Conservation (phyloP, 2,888 invertebrate genomes). For the Acleris laterana region DNA sequence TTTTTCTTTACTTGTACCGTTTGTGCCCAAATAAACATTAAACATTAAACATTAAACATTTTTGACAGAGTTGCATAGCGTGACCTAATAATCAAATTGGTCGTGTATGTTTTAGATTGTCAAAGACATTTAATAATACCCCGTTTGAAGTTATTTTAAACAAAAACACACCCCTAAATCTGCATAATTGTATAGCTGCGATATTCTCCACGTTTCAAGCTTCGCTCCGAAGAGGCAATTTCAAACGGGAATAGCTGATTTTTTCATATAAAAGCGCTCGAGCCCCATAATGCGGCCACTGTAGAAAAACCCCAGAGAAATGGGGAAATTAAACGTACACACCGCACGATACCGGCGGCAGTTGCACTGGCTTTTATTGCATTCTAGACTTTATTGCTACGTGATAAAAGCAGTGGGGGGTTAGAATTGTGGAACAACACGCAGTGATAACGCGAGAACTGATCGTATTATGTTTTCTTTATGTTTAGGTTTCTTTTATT, state of each 20-base stretch:
- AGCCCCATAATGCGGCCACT: conserved; percentile 53
- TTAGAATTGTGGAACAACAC: conserved; percentile 15
- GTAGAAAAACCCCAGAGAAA: conserved; percentile 55
- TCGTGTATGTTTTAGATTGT: too few relatives aligned
- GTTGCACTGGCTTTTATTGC: conserved; percentile 22
- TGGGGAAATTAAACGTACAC: conserved; percentile 55
- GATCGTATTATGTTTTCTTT: conserved; percentile 13
- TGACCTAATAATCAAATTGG: too few relatives aligned
- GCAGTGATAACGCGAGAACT: conserved; percentile 11
- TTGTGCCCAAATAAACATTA: too few relatives aligned
- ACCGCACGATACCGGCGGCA: conserved; percentile 14
- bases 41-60: too few relatives aligned
- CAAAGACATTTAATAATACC: too few relatives aligned
- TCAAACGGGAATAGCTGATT: conserved; percentile 61
- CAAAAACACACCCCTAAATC: background rate
- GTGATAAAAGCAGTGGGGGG: conserved; percentile 6
- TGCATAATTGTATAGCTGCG: conserved; percentile 44
- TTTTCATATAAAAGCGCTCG: conserved; percentile 62
- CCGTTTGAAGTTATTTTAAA: too few relatives aligned
- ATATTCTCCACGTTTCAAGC: conserved; percentile 51
- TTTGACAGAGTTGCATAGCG: too few relatives aligned
- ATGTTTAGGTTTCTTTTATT: conserved; percentile 4
- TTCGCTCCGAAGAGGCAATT: conserved; percentile 57
- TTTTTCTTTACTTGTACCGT: too few relatives aligned
- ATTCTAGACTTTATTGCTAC: conserved; percentile 14